A percentile compares a stretch with the other conserved stretches of the same genome.
These are phyloP conservation scores for Athene cunicularia DNA, from an alignment of 2,113 vertebrate genomes.

Conservation along the genomic window DNA sequence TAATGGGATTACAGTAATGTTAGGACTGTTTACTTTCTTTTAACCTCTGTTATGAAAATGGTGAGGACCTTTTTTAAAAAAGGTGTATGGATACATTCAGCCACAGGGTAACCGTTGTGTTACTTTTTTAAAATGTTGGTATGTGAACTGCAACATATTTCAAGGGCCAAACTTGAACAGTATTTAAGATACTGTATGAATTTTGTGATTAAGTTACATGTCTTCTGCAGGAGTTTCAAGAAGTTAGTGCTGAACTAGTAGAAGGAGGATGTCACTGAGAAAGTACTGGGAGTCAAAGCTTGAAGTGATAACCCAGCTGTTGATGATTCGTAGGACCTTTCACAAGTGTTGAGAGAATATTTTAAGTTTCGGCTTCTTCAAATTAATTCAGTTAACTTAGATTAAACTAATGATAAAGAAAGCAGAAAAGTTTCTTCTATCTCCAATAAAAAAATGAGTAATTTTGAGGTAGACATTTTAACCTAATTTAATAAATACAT, in stretches of 20 bases:
- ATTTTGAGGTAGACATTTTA: not conserved
- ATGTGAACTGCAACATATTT: not conserved
- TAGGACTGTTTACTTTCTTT: not conserved
- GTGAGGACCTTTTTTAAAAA: not conserved
- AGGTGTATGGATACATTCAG: not conserved
- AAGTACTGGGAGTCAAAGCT: not conserved
- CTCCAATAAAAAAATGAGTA: not conserved
- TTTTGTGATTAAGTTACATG: not conserved
- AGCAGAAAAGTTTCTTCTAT: not conserved
- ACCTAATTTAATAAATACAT: not conserved
- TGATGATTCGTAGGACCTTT: not conserved
- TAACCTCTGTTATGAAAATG: not conserved
- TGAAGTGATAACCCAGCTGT: not conserved
- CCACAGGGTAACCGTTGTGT: not conserved
- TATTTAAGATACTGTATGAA: not conserved
- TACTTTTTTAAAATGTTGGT: not conserved
- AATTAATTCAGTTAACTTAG: not conserved
- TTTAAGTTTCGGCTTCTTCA: not conserved
- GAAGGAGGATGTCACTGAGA: not conserved
- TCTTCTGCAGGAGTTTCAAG: not conserved
- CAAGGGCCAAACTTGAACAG: not conserved
- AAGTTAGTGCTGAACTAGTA: not conserved
- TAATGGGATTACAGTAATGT: not conserved
- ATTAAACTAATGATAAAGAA: not conserved
- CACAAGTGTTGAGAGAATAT: not conserved